Evolutionary conservation across 2,888 invertebrate species (phyloP), one percentile per base, ranked within the genome.

Genomic region (Sisyra nigra): DNA sequence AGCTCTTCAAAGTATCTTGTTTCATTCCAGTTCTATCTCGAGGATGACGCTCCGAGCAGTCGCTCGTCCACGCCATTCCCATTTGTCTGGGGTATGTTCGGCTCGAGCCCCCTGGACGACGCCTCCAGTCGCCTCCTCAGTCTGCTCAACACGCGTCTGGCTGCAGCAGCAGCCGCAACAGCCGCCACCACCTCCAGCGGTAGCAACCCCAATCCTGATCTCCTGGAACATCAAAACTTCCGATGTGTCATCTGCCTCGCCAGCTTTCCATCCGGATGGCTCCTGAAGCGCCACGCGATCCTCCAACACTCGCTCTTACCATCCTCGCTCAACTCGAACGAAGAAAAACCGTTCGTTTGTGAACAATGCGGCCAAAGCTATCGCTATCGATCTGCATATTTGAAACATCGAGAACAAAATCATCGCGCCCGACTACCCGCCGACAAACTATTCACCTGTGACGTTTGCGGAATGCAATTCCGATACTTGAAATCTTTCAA

Each of bases 381-480:
- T 65, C 75, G 83, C 51, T 89, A 88, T 61, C 72, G 87, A 46
- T 88, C 87, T 33, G 87, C 88, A 30, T 81, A 80, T 59, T 77
- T 80, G 39, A 80, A 80, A 57, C 88, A 89, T 58, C 76, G 87
- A 42, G 88, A 88, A 58, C 88, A 88, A 58, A 88, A 89, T 58
- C 88, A 89, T 57, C 76, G 87, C 14, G 87, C 88, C 2, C 70
- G 87, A 13, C 67, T 88, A 36, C 88, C 88, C 2, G 88, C 88
- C 18, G 88, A 88, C 60, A 88, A 88, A 60, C 72, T 88, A 13
- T 89, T 88, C 64, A 87, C 87, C 14, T 89, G 88, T 57, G 88
- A 88, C 57, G 86, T 88, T 2, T 89, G 88, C 60, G 88, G 88
- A 46, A 88, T 88, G 88, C 88, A 88, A 59, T 89, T 88, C 57